Percentiles rank a stretch among this genome's conserved stretches.
phyloP scores from a whole-genome alignment of 2,888 invertebrate genomes.

The Drosophila incognita region DNA sequence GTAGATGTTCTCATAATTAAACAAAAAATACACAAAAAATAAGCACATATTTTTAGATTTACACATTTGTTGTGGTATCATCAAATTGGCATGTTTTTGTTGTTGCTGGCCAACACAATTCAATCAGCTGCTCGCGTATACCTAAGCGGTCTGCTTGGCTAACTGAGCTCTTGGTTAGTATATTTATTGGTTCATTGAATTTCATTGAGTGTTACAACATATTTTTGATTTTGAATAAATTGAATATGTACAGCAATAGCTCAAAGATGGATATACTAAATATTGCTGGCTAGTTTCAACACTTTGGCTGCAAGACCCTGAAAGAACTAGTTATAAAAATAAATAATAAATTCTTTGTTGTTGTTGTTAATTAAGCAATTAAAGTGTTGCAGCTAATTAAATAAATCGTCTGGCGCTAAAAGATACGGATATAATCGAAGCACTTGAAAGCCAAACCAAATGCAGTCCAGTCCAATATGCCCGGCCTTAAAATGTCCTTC shows the following conservation, averaged over 20 bases:
- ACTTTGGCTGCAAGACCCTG: slow-evolving; percentile 24
- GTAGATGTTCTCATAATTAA: slow-evolving; percentile 51
- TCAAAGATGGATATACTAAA: neutral
- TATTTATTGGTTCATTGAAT: slow-evolving; percentile 15
- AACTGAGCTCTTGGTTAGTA: slow-evolving; percentile 53
- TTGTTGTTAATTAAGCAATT: slow-evolving; percentile 29
- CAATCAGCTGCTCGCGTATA: slow-evolving; percentile 69
- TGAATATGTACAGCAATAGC: neutral
- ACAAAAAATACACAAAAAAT: slow-evolving; percentile 9
- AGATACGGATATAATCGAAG: neutral
- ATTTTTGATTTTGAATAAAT: slow-evolving; percentile 19
- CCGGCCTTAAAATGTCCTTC: slow-evolving; percentile 10
- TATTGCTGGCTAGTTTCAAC: neutral
- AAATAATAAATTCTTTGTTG: slow-evolving; percentile 2
- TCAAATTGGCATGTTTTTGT: slow-evolving; percentile 78
- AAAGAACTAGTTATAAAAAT: slow-evolving; percentile 17
- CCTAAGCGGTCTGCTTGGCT: slow-evolving; percentile 53
- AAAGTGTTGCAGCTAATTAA: slow-evolving; percentile 23
- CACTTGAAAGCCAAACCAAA: neutral
- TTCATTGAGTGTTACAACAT: slow-evolving; percentile 41
- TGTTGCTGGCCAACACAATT: slow-evolving; percentile 77
- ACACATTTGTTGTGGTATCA: slow-evolving; percentile 79
- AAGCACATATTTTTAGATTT: slow-evolving; percentile 63
- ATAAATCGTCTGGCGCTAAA: slow-evolving; percentile 10
- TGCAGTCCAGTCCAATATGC: neutral